Base-by-base conservation (phyloP, 2,888 invertebrate species). In the Archips crataeganus region DNA sequence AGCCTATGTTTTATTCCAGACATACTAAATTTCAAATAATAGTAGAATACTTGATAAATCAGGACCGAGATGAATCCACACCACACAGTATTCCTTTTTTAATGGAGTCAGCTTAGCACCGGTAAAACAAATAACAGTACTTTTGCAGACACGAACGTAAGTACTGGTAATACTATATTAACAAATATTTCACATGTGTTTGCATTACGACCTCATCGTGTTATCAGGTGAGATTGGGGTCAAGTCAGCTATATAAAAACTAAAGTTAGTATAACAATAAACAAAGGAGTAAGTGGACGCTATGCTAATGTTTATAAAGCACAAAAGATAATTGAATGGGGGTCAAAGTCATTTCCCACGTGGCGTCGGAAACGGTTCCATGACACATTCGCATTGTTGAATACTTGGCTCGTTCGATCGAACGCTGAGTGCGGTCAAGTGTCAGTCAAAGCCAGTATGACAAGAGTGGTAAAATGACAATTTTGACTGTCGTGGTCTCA, bases 261-360 rank as follows among this genome's bases (percentile, higher is more conserved):
- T 11, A 45, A 10, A 57, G 61, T 67, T 51, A 6, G 67, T 60
- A 32, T 60, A 71, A 79, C 77, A 78, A 77, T 77, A 73, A 75
- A 79, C 80, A 77, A 79, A 77, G 77, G 74, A 61, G 45, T 61
- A 47, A 60, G 34, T 62, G 36, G 34, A 54, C 69, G n/a, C 45
- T 54, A 65, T 74, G 73, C 69, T 69, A 69, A 73, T 73, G 74
- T 54, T 70, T 54, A 74, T 70, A 51, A 70, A 77, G 66, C 71
- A 79, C 76, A 75, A 76, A 76, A 78, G 77, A 75, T 74, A 76
- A 74, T 66, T 54, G 75, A 76, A 79, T 77, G 68, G 75, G 63
- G 80, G 80, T 78, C 80, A 80, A 78, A 79, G 79, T 78, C 78
- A 71, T 71, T 76, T 80, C 80, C 77, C 80, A 79, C 78, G 77